Conservation (phyloP, 2,113 vertebrate species). For the Pomatostomus ruficeps region DNA sequence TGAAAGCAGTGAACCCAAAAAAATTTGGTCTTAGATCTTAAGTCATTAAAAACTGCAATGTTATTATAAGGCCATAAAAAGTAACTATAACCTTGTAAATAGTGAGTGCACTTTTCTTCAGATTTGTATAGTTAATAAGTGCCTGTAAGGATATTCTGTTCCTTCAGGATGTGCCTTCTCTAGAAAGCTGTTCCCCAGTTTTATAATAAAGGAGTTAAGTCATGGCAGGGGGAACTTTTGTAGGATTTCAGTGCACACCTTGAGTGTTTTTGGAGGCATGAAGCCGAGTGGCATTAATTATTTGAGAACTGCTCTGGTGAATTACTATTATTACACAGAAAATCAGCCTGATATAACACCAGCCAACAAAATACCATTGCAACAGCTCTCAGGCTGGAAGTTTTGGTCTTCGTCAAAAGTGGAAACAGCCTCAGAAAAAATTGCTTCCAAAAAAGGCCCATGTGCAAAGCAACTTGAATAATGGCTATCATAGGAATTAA, state of each 20-base stretch:
- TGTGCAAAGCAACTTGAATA: background rate
- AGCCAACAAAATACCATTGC: background rate
- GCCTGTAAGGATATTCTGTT: background rate
- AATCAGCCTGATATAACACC: background rate
- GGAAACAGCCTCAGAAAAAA: background rate
- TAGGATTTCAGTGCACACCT: background rate
- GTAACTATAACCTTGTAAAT: conserved; percentile 2
- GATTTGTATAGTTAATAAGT: background rate
- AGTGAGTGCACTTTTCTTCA: background rate
- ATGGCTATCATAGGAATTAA: background rate
- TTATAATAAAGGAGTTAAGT: background rate
- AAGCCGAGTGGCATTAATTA: conserved; percentile 6
- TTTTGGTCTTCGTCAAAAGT: background rate
- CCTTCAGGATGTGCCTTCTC: background rate
- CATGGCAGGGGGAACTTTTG: background rate
- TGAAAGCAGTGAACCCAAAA: background rate
- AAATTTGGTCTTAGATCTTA: background rate
- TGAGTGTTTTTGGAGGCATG: background rate
- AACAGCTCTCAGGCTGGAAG: background rate
- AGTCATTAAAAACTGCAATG: background rate
- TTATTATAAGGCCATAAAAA: background rate
- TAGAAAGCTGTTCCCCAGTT: background rate
- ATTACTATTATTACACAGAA: background rate
- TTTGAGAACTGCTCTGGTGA: background rate
- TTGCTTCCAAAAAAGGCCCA: background rate